Conservation (phyloP, 2,797 vertebrate genomes). For the Syndactyla subalaris region DNA sequence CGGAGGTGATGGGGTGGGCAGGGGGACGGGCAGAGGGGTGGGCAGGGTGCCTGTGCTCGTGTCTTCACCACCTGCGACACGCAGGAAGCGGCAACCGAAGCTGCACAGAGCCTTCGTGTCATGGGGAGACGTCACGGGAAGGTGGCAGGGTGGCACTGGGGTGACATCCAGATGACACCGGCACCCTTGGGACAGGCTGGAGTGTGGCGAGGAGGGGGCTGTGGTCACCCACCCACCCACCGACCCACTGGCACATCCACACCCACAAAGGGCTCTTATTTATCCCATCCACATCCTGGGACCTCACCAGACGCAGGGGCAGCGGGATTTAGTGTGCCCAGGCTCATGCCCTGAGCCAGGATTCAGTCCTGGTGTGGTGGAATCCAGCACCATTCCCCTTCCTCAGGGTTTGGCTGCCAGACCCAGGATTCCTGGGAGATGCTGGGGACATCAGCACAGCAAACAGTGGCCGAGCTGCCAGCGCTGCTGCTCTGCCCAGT, state of each 20-base stretch:
- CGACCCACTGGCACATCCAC: rapidly evolving
- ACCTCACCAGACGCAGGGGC: neutral
- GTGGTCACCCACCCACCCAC: no score
- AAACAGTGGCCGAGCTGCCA: neutral
- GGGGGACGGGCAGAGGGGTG: neutral
- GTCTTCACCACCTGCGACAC: neutral
- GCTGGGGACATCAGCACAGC: rapidly evolving
- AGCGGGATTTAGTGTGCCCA: rapidly evolving
- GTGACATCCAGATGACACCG: neutral
- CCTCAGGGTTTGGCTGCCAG: neutral
- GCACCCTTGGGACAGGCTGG: neutral
- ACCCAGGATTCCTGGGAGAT: rapidly evolving
- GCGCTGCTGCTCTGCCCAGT: rapidly evolving
- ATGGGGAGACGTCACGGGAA: neutral
- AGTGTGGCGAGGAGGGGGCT: rapidly evolving
- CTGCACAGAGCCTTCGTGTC: neutral
- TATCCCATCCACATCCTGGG: rapidly evolving
- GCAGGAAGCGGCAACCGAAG: slow-evolving; percentile 11
- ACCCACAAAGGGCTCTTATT: neutral
- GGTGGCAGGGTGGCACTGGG: neutral
- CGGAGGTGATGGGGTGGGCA: rapidly evolving
- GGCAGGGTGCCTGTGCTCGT: neutral
- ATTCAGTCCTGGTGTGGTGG: rapidly evolving
- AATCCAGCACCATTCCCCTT: neutral
- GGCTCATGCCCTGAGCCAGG: rapidly evolving